A percentile compares a stretch with the other conserved stretches of the same genome.
Evolutionary conservation across 2,797 vertebrate genomes (phyloP).

Genomic region (Cyprinodon diabolis): DNA sequence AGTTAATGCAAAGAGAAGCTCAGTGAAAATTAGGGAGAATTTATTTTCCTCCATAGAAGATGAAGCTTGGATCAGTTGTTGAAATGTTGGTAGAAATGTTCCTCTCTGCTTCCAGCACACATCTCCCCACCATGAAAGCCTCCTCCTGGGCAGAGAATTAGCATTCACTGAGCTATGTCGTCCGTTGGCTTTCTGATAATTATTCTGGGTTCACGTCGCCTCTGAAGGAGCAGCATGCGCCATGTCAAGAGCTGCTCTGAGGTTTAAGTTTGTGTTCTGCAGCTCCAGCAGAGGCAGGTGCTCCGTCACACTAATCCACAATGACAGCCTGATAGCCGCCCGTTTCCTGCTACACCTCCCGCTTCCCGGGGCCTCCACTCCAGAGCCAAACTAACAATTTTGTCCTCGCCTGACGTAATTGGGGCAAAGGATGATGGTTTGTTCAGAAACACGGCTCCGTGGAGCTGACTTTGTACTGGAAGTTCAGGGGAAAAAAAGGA

Average conservation of each 20-base stretch:
- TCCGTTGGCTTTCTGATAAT: constrained; percentile 55
- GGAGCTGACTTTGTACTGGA: constrained; percentile 17
- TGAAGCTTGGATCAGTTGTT: too few species aligned
- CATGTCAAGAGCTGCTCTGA: constrained; percentile 47
- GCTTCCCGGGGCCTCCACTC: constrained; percentile 46
- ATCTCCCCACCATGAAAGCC: not conserved
- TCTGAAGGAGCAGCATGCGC: constrained; percentile 33
- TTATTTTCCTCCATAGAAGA: too few species aligned
- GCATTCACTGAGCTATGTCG: constrained; percentile 46
- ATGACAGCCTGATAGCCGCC: constrained; percentile 66
- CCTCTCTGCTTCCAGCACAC: too few species aligned
- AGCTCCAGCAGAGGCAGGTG: constrained; percentile 32
- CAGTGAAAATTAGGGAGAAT: too few species aligned
- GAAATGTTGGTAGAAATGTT: too few species aligned
- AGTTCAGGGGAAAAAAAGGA: not conserved
- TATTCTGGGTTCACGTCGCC: constrained; percentile 36
- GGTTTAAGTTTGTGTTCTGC: constrained; percentile 39
- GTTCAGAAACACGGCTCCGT: constrained; percentile 45
- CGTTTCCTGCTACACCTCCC: constrained; percentile 67
- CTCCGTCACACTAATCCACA: constrained; percentile 63
- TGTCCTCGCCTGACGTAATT: constrained; percentile 54
- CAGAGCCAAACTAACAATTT: constrained; percentile 53
- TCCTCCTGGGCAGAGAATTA: constrained; percentile 33
- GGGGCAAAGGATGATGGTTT: constrained; percentile 55
- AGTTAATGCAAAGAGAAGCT: too few species aligned